These are phyloP conservation scores for Scylla paramamosain DNA, from an alignment of 1,140 invertebrate species.

Conservation along the genomic window DNA sequence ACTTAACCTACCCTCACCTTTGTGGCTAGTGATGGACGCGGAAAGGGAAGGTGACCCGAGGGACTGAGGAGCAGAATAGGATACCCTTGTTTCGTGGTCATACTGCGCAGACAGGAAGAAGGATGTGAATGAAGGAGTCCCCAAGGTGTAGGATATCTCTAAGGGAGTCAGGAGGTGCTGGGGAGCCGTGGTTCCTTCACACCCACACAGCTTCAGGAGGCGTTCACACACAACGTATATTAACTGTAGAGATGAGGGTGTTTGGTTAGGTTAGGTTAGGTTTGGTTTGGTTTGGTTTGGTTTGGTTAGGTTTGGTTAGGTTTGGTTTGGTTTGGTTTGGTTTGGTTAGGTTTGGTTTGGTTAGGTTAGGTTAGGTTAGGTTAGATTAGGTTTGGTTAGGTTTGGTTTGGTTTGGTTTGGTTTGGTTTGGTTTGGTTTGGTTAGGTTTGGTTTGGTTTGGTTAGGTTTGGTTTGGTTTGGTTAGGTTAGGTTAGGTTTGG, in stretches of 20 bases:
- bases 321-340: conserved; percentile 36
- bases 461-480: conserved; percentile 15
- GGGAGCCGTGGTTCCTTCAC: conserved; percentile 67
- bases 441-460: conserved; percentile 45
- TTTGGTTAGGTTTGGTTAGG: conserved; percentile 37
- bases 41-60: conserved; percentile 68
- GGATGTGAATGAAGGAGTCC: conserved; percentile 77
- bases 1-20: conserved; percentile 36
- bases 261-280: conserved; percentile 45
- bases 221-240: conserved; percentile 89
- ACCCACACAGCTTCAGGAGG: conserved; percentile 85
- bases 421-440: conserved; percentile 40
- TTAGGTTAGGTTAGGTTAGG: not conserved
- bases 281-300: conserved; percentile 50
- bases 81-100: conserved; percentile 72
- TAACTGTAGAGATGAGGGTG: conserved; percentile 83
- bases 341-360: conserved; percentile 8
- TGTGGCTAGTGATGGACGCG: conserved; percentile 48
- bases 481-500: not conserved
- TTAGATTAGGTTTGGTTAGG: conserved; percentile 32
- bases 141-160: conserved; percentile 77
- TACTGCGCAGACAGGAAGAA: conserved; percentile 77
- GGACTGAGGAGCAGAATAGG: conserved; percentile 75
- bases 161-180: conserved; percentile 75
- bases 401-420: conserved; percentile 47